Base-by-base conservation (phyloP, 2,797 vertebrate genomes). In the Muraenolepis orangiensis region DNA sequence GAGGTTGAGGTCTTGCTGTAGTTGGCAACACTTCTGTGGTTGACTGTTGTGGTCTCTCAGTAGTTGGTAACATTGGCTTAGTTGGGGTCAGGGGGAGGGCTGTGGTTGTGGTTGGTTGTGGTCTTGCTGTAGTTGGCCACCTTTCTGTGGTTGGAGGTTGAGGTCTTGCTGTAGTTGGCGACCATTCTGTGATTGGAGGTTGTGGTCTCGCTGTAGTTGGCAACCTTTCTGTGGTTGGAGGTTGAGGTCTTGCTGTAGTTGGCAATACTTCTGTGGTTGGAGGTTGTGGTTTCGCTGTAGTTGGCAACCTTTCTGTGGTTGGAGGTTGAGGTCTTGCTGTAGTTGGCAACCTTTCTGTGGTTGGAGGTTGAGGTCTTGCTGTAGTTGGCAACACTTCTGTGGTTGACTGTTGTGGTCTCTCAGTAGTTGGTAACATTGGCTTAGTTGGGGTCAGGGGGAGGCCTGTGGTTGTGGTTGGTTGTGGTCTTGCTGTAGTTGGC, bases 371-470 rank as follows among this genome's bases (percentile, higher is more conserved):
- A 0, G 75, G 75, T 72, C 18, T 67, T 26, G 7, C 40, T 36
- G 75, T 72, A 13, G 75, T 76, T 51, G 46, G 26, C 16, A 61
- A 20, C 18, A 32, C 34, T n/a, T 16, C n/a, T 68, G 70, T 36
- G 6, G 40, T 36, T 72, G 70, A 11, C 13, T 16, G 40, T 20
- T 32, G 38, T 1, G 13, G n/a, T 29, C 70, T 38, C n/a, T 2
- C 20, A 71, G 74, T 74, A 12, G 72, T 76, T 68, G 73, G 40
- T n/a, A n/a, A n/a, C n/a, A n/a, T n/a, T n/a, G n/a, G n/a, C n/a
- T n/a, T n/a, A n/a, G n/a, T n/a, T n/a, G n/a, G n/a, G n/a, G n/a
- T n/a, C n/a, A n/a, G n/a, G n/a, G n/a, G n/a, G n/a, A n/a, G n/a
- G n/a, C n/a, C n/a, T n/a, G n/a, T n/a, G n/a, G n/a, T n/a, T 38